These are phyloP conservation scores for Rhagologus leucostigma DNA, from an alignment of 2,113 vertebrate genomes.

Conservation along the genomic window DNA sequence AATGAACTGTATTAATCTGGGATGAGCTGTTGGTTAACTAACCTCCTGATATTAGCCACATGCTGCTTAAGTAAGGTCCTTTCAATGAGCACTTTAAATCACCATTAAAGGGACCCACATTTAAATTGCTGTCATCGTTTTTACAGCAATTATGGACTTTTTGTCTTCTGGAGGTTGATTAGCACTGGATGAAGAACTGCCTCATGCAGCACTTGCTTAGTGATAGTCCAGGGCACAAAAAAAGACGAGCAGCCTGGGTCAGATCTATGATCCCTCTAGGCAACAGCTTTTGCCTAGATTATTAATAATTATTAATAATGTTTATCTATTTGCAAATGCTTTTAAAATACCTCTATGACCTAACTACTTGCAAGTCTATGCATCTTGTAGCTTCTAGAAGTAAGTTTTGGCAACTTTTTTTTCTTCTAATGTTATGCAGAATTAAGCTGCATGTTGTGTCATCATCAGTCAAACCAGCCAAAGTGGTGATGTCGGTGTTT, in stretches of 20 bases:
- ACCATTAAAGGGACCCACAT: background rate
- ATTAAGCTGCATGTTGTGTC: background rate
- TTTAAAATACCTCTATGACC: background rate
- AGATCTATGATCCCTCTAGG: background rate
- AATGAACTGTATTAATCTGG: background rate
- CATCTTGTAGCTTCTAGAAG: background rate
- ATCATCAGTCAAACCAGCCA: background rate
- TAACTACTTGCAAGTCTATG: background rate
- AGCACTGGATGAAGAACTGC: background rate
- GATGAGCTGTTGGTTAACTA: background rate
- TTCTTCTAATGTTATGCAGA: background rate
- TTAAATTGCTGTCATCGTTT: background rate
- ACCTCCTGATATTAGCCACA: background rate
- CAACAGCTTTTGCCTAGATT: background rate
- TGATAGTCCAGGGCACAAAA: background rate
- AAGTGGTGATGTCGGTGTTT: background rate
- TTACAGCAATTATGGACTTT: background rate
- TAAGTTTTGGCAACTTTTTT: background rate
- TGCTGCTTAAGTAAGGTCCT: background rate
- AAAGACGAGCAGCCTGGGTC: background rate
- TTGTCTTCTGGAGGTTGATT: background rate
- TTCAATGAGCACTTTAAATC: background rate
- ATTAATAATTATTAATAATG: background rate
- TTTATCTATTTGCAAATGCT: background rate
- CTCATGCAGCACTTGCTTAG: background rate